These are phyloP conservation scores for Promerops cafer DNA, from an alignment of 2,113 vertebrate species.

Conservation along the genomic window DNA sequence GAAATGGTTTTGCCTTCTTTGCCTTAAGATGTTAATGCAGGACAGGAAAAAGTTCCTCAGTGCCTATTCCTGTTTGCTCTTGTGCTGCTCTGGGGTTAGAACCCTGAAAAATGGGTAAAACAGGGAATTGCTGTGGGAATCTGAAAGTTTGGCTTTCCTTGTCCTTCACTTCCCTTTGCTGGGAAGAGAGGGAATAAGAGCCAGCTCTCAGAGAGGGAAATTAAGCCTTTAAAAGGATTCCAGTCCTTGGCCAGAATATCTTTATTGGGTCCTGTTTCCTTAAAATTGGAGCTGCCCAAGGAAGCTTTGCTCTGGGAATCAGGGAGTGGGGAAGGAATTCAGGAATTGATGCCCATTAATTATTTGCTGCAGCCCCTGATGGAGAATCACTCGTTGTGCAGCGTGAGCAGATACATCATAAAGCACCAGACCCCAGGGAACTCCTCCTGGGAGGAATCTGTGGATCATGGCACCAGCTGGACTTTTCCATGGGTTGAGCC, in stretches of 20 bases:
- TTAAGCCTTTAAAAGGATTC: neutral
- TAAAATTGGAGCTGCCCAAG: neutral
- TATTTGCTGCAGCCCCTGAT: constrained; percentile 70
- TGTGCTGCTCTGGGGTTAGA: neutral
- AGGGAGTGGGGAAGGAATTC: neutral
- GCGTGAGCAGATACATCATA: constrained; percentile 78
- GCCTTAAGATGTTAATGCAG: neutral
- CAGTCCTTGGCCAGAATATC: neutral
- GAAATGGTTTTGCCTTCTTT: neutral
- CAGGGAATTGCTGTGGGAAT: neutral
- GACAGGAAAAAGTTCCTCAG: neutral
- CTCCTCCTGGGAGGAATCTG: constrained; percentile 50
- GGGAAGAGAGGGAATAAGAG: neutral
- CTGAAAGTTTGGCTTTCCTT: neutral
- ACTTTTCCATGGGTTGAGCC: constrained; percentile 79
- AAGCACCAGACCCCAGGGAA: constrained; percentile 61
- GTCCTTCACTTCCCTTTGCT: neutral
- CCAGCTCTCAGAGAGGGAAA: neutral
- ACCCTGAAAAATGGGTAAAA: neutral
- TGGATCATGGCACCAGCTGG: constrained; percentile 66
- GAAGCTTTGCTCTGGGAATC: neutral
- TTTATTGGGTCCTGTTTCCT: neutral
- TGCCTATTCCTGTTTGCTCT: neutral
- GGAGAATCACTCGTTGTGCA: constrained; percentile 70
- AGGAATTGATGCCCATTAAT: neutral